phyloP scores from a whole-genome alignment of 2,888 invertebrate species.

The Coleophora flavipennella region DNA sequence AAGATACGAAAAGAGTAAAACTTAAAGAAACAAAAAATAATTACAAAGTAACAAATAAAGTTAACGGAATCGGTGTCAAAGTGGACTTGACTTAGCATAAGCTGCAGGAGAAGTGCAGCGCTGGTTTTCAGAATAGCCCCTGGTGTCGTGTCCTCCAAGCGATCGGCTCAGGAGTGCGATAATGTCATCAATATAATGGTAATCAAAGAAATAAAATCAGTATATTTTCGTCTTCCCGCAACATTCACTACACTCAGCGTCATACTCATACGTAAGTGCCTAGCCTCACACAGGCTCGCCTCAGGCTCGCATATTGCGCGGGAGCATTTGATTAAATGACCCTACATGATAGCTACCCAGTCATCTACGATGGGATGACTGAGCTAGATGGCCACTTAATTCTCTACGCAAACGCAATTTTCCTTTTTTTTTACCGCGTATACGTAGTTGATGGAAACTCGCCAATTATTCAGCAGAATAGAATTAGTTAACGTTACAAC shows the following conservation, averaged over 20 bases:
- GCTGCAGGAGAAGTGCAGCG: too few relatives aligned
- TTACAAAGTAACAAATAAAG: too few relatives aligned
- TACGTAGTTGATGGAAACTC: constrained; percentile 4
- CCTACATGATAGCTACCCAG: constrained; percentile 25
- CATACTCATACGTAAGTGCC: constrained; percentile 2
- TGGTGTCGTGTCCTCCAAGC: too few relatives aligned
- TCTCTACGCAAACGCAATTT: constrained; percentile 1
- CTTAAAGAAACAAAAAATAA: too few relatives aligned
- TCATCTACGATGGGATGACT: constrained; percentile 18
- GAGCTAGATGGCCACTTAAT: constrained; percentile 18
- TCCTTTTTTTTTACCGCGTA: constrained; percentile 4
- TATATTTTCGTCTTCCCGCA: too few relatives aligned
- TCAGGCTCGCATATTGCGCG: constrained; percentile 20
- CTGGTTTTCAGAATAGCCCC: too few relatives aligned
- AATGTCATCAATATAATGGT: too few relatives aligned
- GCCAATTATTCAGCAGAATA: constrained; percentile 4
- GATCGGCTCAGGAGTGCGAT: too few relatives aligned
- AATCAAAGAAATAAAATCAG: too few relatives aligned
- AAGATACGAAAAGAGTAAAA: too few relatives aligned
- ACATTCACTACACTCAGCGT: constrained; percentile 5
- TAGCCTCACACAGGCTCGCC: constrained; percentile 17
- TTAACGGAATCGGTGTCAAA: too few relatives aligned
- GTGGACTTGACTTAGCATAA: too few relatives aligned
- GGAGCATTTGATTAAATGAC: constrained; percentile 38
- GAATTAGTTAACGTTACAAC: constrained; percentile 15